Conservation (phyloP, 1,140 invertebrate genomes). For the Meloidogyne chitwoodi region DNA sequence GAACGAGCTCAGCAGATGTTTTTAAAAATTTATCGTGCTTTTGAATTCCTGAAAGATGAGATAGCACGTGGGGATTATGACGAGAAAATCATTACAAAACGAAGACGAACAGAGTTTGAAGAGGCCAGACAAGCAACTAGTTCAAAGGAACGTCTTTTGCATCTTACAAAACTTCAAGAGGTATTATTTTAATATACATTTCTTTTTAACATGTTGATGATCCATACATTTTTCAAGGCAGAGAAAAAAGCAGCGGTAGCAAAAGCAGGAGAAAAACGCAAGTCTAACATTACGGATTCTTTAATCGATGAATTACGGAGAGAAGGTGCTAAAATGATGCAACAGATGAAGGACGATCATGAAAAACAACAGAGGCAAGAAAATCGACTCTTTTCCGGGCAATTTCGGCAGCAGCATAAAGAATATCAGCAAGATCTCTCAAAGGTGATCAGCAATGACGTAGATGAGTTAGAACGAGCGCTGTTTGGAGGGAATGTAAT, state of each 20-base stretch:
- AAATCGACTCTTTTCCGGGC: neutral
- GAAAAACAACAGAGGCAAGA: neutral
- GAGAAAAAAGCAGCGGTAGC: neutral
- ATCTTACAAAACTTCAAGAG: constrained; percentile 12
- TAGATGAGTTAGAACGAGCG: constrained; percentile 14
- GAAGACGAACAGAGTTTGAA: constrained; percentile 16
- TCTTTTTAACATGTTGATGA: neutral
- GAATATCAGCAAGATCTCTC: neutral
- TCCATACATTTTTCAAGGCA: neutral
- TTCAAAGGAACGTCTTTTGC: neutral
- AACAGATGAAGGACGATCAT: constrained; percentile 8
- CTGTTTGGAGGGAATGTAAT: constrained; percentile 12
- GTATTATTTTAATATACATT: neutral
- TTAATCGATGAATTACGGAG: constrained; percentile 19
- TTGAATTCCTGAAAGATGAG: constrained; percentile 27
- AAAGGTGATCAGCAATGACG: constrained; percentile 4
- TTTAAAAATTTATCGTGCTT: constrained; percentile 19
- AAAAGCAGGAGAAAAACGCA: neutral
- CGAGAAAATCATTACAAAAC: constrained; percentile 11
- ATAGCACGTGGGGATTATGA: constrained; percentile 14
- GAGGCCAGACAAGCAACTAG: constrained; percentile 14
- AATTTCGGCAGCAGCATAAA: neutral
- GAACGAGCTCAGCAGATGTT: constrained; percentile 27
- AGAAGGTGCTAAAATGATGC: constrained; percentile 25
- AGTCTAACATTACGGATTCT: neutral